Base-by-base conservation (phyloP, 2,113 vertebrate species). In the Tachysurus fulvidraco region DNA sequence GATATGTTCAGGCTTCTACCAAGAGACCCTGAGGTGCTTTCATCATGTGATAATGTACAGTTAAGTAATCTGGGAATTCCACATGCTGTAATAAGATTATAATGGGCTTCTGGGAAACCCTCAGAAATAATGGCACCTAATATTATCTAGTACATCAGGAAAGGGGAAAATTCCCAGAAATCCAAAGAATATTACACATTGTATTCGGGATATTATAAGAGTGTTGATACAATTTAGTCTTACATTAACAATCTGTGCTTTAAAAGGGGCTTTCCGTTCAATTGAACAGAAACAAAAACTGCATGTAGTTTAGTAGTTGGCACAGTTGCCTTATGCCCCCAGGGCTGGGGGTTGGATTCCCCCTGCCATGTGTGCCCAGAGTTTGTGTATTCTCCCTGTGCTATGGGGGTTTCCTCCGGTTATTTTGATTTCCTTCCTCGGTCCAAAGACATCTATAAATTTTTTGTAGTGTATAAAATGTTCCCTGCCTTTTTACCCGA, bases 41-140 rank as follows among this genome's bases (percentile, higher is more conserved):
- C 14, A 80, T 17, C 23, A 80, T 23, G 9, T 80, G 23, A 25
- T 59, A 14, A 64, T 23, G 19, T 0, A 21, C 21, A 25, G 30
- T 44, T 46, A 41, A n/a, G 54, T 19, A 13, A 52, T 41, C 50
- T 69, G 84, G 77, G 65, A 71, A 86, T 81, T 73, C 54, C 85
- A 5, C 23, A 60, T 86, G 36, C 60, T 60, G 77, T 59, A n/a
- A 81, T 6, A 11, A 44, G 36, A 2, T 80, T 80, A 23, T 41
- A n/a, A 80, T 5, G 25, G 50, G 54, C 10, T 86, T 73, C 55
- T 30, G 14, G 54, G 65, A 81, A 81, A 60, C 17, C 41, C 30
- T 54, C 2, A 30, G 67, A 19, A 10, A 44, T 10, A 17, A 1
- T 19, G 0, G 9, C 14, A 30, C 16, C 9, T 67, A 12, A 54